phyloP scores from a whole-genome alignment of 1,140 invertebrate species.

The Chelonus insularis region DNA sequence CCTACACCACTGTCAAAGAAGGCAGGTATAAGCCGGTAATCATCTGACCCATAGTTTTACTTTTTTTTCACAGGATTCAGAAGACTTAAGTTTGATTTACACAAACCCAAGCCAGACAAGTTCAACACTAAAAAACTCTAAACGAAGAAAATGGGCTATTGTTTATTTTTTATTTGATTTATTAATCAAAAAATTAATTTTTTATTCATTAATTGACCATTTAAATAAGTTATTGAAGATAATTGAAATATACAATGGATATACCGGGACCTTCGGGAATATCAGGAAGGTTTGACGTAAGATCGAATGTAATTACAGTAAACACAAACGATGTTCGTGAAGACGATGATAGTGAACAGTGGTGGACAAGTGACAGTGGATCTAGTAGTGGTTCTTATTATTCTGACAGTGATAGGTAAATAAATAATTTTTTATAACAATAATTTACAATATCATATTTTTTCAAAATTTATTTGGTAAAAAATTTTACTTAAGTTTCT shows the following conservation, averaged over 20 bases:
- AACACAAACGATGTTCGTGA: conserved; percentile 8
- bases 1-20: conserved; percentile 31
- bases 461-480: too few relatives aligned
- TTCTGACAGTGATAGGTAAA: conserved; percentile 39
- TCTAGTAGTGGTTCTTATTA: conserved; percentile 57
- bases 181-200: too few relatives aligned
- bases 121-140: not conserved
- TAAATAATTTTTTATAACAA: too few relatives aligned
- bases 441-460: conserved; percentile 1
- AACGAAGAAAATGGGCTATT: too few relatives aligned
- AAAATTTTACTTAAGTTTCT: too few relatives aligned
- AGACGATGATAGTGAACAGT: conserved; percentile 50
- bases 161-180: not conserved
- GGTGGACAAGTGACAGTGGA: conserved; percentile 56
- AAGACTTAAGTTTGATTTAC: conserved; percentile 14
- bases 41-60: conserved; percentile 1
- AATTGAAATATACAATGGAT: too few relatives aligned
- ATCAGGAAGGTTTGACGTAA: too few relatives aligned
- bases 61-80: not conserved
- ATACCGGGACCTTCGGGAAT: too few relatives aligned
- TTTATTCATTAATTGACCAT: too few relatives aligned
- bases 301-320: too few relatives aligned
- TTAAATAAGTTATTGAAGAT: too few relatives aligned
- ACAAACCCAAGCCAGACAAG: conserved; percentile 26
- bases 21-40: not conserved